phyloP scores from a whole-genome alignment of 2,888 invertebrate genomes.

The Mechanitis messenoides region DNA sequence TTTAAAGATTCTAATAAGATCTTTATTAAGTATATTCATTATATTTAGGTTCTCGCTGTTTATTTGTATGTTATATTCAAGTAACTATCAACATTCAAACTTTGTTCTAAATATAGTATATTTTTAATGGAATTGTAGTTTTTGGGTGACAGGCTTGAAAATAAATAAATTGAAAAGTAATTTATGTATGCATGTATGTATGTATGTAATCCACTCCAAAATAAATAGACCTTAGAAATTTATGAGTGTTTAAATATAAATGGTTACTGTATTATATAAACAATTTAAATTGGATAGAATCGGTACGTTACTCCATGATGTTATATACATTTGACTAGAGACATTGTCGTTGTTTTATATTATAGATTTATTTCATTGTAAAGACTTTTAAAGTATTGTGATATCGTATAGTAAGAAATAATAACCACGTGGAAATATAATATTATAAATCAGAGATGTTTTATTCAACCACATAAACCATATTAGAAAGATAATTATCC shows the following conservation, averaged over 20 bases:
- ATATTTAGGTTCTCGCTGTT: no score
- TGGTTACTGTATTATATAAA: not conserved
- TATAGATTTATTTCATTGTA: conserved; percentile 35
- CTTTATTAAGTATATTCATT: no score
- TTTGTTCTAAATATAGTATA: no score
- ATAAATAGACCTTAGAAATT: not conserved
- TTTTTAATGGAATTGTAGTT: no score
- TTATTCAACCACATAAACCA: conserved; percentile 40
- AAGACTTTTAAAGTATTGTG: conserved; percentile 72
- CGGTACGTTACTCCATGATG: not conserved
- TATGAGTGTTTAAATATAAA: not conserved
- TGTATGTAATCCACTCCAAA: no score
- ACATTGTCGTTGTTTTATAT: conserved; percentile 20
- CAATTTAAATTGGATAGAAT: not conserved
- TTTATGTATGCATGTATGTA: no score
- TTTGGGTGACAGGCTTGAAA: no score
- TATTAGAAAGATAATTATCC: not conserved
- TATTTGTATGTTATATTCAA: no score
- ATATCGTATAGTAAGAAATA: conserved; percentile 59
- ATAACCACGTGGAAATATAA: conserved; percentile 50
- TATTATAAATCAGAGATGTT: conserved; percentile 42
- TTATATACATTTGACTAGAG: conserved; percentile 1
- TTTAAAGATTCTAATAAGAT: no score
- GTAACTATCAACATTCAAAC: no score
- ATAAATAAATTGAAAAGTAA: no score